These are phyloP conservation scores for Parnassius apollo DNA, from an alignment of 2,888 invertebrate genomes.

Conservation along the genomic window DNA sequence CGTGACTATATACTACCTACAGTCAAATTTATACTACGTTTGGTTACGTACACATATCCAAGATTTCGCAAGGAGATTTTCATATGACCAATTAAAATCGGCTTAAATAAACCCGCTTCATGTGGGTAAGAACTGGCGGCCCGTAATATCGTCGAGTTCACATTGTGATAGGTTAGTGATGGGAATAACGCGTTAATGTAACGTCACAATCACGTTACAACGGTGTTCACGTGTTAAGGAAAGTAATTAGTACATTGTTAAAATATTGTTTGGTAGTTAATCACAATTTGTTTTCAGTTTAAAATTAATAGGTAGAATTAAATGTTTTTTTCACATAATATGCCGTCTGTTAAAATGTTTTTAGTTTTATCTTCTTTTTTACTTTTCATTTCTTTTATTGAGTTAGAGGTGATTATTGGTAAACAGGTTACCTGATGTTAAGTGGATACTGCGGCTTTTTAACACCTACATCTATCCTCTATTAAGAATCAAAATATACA, in stretches of 20 bases:
- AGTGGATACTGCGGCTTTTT: no score
- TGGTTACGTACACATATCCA: no score
- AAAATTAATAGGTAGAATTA: no score
- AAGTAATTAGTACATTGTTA: constrained; percentile 10
- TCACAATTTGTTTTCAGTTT: constrained; percentile 1
- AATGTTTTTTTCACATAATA: no score
- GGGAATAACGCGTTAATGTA: constrained; percentile 10
- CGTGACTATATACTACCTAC: no score
- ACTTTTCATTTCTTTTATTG: no score
- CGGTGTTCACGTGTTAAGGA: constrained; percentile 19
- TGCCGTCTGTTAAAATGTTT: not conserved
- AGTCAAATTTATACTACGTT: no score
- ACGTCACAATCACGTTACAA: constrained; percentile 19
- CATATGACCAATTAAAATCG: not conserved
- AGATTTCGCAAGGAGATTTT: no score
- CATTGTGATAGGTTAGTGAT: constrained; percentile 31
- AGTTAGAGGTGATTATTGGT: no score
- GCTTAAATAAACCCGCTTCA: not conserved
- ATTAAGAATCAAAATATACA: no score
- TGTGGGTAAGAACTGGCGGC: not conserved
- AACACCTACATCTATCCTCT: no score
- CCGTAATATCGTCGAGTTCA: constrained; percentile 1
- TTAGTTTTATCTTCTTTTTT: not conserved
- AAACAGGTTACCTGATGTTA: no score
- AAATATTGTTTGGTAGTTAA: constrained; percentile 14